Percentiles rank a stretch among this genome's conserved stretches.
phyloP scores from a whole-genome alignment of 1,140 invertebrate species.

The Pseudomyrmex sp. region DNA sequence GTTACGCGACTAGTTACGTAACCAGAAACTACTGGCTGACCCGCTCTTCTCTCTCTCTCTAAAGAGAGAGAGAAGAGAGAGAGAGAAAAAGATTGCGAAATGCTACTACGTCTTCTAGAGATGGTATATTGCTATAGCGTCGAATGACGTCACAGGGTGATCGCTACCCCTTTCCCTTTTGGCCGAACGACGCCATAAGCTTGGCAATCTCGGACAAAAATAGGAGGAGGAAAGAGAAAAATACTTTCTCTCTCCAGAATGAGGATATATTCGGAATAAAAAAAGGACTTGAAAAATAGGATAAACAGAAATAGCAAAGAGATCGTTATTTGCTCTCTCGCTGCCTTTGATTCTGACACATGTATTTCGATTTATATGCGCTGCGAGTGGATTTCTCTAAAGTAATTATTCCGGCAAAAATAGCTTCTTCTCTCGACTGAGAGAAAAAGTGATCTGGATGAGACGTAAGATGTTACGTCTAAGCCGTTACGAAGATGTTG shows the following conservation, averaged over 20 bases:
- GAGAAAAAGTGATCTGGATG: background rate
- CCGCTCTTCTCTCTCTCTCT: background rate
- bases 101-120: slow-evolving; percentile 15
- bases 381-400: background rate
- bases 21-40: slow-evolving; percentile 43
- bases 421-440: background rate
- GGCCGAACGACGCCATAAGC: background rate
- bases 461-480: background rate
- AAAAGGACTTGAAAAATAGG: background rate
- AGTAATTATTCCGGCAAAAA: slow-evolving; percentile 4
- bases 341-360: background rate
- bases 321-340: background rate
- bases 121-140: slow-evolving; percentile 17
- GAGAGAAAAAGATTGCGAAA: background rate
- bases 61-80: background rate
- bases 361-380: no score
- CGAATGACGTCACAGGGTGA: slow-evolving; percentile 32
- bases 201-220: slow-evolving; percentile 12
- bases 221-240: background rate
- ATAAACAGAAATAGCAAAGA: background rate
- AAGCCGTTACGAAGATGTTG: background rate
- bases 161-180: background rate
- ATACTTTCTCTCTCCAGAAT: background rate
- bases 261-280: background rate
- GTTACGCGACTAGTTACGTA: slow-evolving; percentile 61